phyloP scores from a whole-genome alignment of 2,113 vertebrate species.

The Protomyctophum bolini region DNA sequence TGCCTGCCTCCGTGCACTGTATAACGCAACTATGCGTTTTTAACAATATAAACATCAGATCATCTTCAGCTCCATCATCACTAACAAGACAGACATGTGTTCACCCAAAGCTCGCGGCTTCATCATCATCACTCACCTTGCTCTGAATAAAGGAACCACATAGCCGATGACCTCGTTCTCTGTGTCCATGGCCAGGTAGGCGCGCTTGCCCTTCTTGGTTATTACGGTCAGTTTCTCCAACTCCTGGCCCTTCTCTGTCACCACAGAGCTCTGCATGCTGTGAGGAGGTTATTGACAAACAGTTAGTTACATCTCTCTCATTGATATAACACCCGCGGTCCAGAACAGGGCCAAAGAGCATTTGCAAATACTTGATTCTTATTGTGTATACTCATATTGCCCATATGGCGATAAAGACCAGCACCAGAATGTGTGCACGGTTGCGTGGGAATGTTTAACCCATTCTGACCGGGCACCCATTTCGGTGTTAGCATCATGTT shows the following conservation, averaged over 20 bases:
- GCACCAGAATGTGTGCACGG: too few species aligned
- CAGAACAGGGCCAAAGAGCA: not conserved
- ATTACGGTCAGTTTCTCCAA: conserved; percentile 84
- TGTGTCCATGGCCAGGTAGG: conserved; percentile 82
- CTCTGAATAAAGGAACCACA: conserved; percentile 90
- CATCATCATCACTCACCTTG: conserved; percentile 77
- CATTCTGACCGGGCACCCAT: too few species aligned
- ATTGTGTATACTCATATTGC: too few species aligned
- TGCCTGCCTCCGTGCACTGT: too few species aligned
- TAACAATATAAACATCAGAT: too few species aligned
- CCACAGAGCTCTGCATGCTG: conserved; percentile 83
- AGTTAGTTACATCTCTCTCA: conserved; percentile 11
- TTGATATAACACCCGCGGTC: not conserved
- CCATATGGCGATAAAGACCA: too few species aligned
- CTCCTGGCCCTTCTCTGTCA: conserved; percentile 73
- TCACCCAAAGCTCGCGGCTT: not conserved
- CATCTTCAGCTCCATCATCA: too few species aligned
- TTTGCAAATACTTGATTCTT: not conserved
- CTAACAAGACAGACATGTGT: not conserved
- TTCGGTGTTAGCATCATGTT: too few species aligned
- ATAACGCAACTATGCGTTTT: too few species aligned
- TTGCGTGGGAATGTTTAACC: too few species aligned
- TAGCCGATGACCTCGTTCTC: conserved; percentile 87
- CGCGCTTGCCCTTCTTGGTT: conserved; percentile 87
- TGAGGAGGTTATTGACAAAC: conserved; percentile 48